phyloP scores from a whole-genome alignment of 2,797 vertebrate genomes.

The Acrocephalus scirpaceus region DNA sequence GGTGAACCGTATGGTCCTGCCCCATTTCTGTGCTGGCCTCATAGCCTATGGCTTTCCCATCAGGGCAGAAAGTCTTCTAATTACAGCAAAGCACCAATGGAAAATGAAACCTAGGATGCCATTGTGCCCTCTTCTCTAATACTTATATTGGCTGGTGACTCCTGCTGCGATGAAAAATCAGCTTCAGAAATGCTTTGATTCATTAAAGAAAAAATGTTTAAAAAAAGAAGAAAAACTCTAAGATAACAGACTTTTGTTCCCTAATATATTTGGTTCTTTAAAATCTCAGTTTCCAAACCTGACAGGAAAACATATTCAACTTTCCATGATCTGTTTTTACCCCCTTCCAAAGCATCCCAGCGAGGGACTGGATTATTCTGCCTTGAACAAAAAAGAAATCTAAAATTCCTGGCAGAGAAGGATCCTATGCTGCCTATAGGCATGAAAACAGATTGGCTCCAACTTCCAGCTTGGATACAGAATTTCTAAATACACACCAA shows the following conservation, averaged over 20 bases:
- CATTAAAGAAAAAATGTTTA: conserved; percentile 28
- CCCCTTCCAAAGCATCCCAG: background rate
- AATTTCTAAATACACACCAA: background rate
- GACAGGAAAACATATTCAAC: background rate
- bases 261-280: background rate
- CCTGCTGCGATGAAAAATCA: background rate
- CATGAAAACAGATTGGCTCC: background rate
- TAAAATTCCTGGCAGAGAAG: background rate
- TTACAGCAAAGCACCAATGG: conserved; percentile 51
- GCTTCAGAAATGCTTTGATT: conserved; percentile 45
- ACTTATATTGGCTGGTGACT: background rate
- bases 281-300: background rate
- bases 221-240: background rate
- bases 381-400: background rate
- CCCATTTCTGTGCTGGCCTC: conserved; percentile 25
- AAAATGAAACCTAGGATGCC: conserved; percentile 23
- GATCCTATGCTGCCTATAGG: background rate
- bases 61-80: conserved; percentile 60
- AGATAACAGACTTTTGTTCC: background rate
- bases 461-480: background rate
- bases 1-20: background rate
- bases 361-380: background rate
- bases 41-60: conserved; percentile 15
- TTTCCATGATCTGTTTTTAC: background rate
- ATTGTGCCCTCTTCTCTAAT: conserved; percentile 44